Percentiles rank a stretch among this genome's conserved stretches.
Conservation (phyloP, 2,888 invertebrate species). For the Venustoraphidia nigricollis region DNA sequence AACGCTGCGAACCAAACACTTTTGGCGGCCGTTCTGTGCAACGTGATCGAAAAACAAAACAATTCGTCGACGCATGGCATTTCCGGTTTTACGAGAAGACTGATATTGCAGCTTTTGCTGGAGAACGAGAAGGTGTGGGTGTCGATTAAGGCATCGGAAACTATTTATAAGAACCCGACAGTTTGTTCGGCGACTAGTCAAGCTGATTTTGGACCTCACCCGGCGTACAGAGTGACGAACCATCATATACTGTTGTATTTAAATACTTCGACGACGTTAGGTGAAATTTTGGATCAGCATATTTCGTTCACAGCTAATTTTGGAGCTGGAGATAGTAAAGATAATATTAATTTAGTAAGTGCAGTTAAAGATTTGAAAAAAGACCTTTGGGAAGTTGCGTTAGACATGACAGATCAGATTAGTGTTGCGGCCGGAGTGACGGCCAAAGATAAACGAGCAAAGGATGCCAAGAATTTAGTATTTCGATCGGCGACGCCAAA, state of each 20-base stretch:
- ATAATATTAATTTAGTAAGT: background rate
- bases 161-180: conserved; percentile 24
- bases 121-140: conserved; percentile 75
- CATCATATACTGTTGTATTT: conserved; percentile 56
- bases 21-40: conserved; percentile 63
- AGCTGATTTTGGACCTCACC: conserved; percentile 36
- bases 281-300: conserved; percentile 53
- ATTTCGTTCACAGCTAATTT: conserved; percentile 24
- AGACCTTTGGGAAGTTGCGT: conserved; percentile 29
- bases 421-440: conserved; percentile 75
- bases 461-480: conserved; percentile 53
- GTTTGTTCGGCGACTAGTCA: conserved; percentile 12
- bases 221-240: conserved; percentile 56
- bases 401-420: conserved; percentile 31
- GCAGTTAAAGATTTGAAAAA: conserved; percentile 15
- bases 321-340: conserved; percentile 17
- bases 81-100: conserved; percentile 74
- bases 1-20: conserved; percentile 73
- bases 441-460: conserved; percentile 78
- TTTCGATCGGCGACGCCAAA: conserved; percentile 25
- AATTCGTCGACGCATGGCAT: conserved; percentile 35
- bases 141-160: conserved; percentile 39
- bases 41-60: conserved; percentile 50
- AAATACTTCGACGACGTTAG: conserved; percentile 60
- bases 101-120: conserved; percentile 71